Percentiles rank a stretch among this genome's conserved stretches.
Evolutionary conservation across 1,140 invertebrate genomes (phyloP).

Genomic region (Drosophila mojavensis): DNA sequence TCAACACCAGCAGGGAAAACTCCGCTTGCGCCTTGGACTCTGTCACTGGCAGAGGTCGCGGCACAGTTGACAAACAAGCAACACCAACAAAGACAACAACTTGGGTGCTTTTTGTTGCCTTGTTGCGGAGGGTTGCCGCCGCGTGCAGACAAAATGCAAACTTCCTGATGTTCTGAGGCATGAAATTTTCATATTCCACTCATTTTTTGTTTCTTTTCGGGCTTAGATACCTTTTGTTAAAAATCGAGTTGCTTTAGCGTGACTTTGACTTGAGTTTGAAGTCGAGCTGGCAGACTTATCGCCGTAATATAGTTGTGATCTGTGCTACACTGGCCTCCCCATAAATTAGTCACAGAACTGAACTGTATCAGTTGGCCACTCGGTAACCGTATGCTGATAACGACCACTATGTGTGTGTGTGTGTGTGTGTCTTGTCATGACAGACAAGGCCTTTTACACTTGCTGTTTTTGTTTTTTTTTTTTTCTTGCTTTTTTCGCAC

Average conservation of each 20-base stretch:
- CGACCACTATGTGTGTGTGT: neutral
- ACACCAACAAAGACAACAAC: conserved; percentile 64
- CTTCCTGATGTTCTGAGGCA: conserved; percentile 53
- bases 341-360: conserved; percentile 71
- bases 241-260: conserved; percentile 32
- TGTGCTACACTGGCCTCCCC: conserved; percentile 59
- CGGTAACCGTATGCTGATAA: conserved; percentile 49
- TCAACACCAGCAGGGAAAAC: conserved; percentile 68
- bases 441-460: conserved; percentile 24
- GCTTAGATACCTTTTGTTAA: conserved; percentile 10
- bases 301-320: conserved; percentile 75
- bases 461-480: neutral
- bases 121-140: conserved; percentile 56
- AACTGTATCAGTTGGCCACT: conserved; percentile 27
- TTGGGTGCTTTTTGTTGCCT: neutral
- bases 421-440: neutral
- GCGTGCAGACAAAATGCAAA: conserved; percentile 71
- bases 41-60: conserved; percentile 54
- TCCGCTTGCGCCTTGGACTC: conserved; percentile 16
- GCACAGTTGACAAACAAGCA: conserved; percentile 82
- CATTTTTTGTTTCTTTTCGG: neutral
- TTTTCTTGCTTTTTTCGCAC: conserved; percentile 9
- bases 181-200: conserved; percentile 44
- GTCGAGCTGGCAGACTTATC: conserved; percentile 69
- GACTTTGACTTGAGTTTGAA: conserved; percentile 58